A percentile compares a stretch with the other conserved stretches of the same genome.
Evolutionary conservation across 2,797 vertebrate species (phyloP).

Genomic region (Arctocebus calabarensis): DNA sequence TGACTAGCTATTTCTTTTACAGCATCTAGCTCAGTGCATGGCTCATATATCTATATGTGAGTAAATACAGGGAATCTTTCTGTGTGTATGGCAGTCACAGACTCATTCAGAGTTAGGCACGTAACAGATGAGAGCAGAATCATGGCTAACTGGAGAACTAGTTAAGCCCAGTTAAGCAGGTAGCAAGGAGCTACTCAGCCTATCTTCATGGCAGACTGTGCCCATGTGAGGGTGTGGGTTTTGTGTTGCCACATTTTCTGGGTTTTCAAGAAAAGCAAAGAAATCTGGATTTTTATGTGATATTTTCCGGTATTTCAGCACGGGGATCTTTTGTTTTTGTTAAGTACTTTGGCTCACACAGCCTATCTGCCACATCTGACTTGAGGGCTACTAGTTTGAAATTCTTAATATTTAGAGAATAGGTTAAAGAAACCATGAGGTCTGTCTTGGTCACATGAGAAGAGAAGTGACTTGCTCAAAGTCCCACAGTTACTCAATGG

Average conservation of each 20-base stretch:
- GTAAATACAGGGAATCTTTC: neutral
- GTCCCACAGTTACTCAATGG: neutral
- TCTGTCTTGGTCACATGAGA: neutral
- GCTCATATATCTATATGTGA: neutral
- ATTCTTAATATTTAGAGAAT: neutral
- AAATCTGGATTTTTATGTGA: neutral
- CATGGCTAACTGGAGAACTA: neutral
- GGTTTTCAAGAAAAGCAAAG: conserved; percentile 13
- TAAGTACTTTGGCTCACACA: neutral
- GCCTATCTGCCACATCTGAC: neutral
- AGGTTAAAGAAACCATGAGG: neutral
- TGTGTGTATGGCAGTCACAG: neutral
- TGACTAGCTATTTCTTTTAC: conserved; percentile 22
- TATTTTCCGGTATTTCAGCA: neutral
- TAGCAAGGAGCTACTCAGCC: neutral
- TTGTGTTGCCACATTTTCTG: conserved; percentile 19
- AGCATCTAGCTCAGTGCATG: conserved; percentile 20
- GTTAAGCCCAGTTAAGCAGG: neutral
- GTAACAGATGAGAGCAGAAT: neutral
- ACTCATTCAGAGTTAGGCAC: neutral
- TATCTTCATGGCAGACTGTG: neutral
- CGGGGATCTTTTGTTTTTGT: neutral
- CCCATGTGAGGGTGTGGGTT: neutral
- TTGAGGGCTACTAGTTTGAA: neutral
- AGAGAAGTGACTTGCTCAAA: neutral